These are phyloP conservation scores for Empidonax traillii DNA, from an alignment of 2,113 vertebrate species.

Conservation along the genomic window DNA sequence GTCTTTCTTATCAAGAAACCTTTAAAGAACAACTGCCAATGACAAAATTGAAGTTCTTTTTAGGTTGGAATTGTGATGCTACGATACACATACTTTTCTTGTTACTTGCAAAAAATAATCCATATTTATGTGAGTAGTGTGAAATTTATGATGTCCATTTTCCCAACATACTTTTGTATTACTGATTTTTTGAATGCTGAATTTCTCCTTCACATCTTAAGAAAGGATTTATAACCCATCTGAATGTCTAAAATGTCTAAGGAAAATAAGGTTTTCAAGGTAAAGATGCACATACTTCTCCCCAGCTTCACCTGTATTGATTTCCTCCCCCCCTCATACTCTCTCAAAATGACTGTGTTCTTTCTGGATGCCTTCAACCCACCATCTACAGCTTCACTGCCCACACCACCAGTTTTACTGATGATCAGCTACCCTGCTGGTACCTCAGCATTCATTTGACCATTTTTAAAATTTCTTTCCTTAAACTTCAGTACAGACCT, in stretches of 20 bases:
- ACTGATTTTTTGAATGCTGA: neutral
- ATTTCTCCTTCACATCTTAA: neutral
- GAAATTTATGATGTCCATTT: neutral
- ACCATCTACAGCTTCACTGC: neutral
- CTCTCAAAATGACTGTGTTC: neutral
- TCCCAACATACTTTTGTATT: neutral
- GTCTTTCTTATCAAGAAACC: neutral
- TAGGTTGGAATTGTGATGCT: neutral
- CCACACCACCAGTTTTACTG: neutral
- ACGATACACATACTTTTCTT: neutral
- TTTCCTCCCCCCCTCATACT: accelerated
- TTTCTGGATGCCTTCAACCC: neutral
- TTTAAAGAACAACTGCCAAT: neutral
- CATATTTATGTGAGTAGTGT: neutral
- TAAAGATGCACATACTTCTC: neutral
- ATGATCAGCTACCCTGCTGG: neutral
- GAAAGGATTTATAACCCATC: neutral
- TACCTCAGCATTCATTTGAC: neutral
- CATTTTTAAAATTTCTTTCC: neutral
- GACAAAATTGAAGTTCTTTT: neutral
- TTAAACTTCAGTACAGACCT: neutral
- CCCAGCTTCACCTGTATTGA: neutral
- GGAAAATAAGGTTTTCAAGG: neutral
- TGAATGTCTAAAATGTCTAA: neutral
- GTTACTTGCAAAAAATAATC: neutral